Evolutionary conservation across 2,113 vertebrate genomes (phyloP).

Genomic region (Lepus timidus): DNA sequence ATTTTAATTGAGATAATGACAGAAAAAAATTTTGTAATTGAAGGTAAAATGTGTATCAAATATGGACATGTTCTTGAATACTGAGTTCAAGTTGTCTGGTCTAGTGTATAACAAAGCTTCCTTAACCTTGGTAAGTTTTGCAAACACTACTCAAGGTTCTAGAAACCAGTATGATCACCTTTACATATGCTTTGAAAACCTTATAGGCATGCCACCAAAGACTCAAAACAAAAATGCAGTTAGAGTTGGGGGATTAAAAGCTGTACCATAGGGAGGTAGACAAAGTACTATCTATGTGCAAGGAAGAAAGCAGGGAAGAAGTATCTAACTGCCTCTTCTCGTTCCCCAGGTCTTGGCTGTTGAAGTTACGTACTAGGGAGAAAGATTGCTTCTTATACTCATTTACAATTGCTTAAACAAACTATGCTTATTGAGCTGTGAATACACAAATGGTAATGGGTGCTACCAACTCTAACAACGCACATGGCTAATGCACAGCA

Average conservation of each 20-base stretch:
- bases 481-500: neutral
- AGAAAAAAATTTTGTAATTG: slow-evolving; percentile 36
- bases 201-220: neutral
- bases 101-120: neutral
- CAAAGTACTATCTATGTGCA: neutral
- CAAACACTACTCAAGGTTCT: neutral
- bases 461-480: neutral
- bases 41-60: neutral
- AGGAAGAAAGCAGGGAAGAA: neutral
- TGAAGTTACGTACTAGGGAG: neutral
- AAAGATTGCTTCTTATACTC: neutral
- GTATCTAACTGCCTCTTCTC: neutral
- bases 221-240: neutral
- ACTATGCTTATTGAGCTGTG: neutral
- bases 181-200: slow-evolving; percentile 39
- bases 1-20: neutral
- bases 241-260: neutral
- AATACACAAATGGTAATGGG: neutral
- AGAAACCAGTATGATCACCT: neutral
- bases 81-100: neutral
- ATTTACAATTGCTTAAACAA: slow-evolving; percentile 26
- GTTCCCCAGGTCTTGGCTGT: neutral
- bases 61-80: neutral
- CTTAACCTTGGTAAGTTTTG: neutral
- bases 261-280: neutral